Base-by-base conservation (phyloP, 2,797 vertebrate genomes). In the Poeciliopsis turneri region DNA sequence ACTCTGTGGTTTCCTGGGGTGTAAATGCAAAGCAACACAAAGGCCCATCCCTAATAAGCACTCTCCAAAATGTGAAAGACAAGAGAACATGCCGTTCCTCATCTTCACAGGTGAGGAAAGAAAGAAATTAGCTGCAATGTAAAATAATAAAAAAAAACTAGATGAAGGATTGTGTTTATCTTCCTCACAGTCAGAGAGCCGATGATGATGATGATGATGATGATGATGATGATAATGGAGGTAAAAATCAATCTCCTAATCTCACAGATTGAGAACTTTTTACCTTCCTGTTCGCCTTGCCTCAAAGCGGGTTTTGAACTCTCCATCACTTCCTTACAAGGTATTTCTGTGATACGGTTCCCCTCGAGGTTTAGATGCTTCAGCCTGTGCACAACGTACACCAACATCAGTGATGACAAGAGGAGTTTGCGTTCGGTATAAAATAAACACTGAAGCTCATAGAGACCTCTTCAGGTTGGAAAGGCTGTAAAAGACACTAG, bases 281-380 rank as follows among this genome's bases (percentile, higher is more conserved):
- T 84, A 91, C 84, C 82, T 51, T 59, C 46, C 20, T 76, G 72
- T 81, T 85, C 73, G 71, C 5, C 23, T 69, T 43, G 18, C 49
- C 23, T 36, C 16, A 46, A 33, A 33, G 5, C 25, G 70, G 80
- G 51, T 43, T 84, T 71, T 25, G 75, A 78, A 39, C 30, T 28
- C n/a, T 20, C 79, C 75, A 78, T 84, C 57, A 92, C 87, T 51
- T 92, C 93, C 80, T 97, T 84, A 85, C 94, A 95, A 0, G 97
- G 97, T 15, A 97, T 93, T 82, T 95, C 93, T 68, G 90, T 94
- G 84, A 98, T 96, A 78, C 39, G 55, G 80, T 98, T 98, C 79
- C 92, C 88, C 84, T 97, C 94, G 74, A 98, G 93, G 88, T 97
- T 97, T 90, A 97, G 93, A 88, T 95, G 86, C 85, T 90, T 96